Conservation (phyloP, 2,113 vertebrate species). For the Mustela lutreola region DNA sequence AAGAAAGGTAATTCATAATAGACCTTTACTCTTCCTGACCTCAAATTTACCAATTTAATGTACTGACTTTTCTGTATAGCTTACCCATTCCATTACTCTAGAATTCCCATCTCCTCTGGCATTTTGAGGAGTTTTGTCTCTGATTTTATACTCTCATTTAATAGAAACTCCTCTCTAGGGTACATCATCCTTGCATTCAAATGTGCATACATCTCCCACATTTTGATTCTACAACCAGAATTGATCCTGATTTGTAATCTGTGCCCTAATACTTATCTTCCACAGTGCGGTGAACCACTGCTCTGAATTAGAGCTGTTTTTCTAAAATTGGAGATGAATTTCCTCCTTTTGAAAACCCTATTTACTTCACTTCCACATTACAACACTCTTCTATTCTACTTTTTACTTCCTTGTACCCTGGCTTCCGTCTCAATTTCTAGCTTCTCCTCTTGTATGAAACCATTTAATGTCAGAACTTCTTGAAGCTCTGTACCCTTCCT, state of each 20-base stretch:
- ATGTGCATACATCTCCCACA: background rate
- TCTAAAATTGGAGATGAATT: background rate
- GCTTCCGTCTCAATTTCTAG: background rate
- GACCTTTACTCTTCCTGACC: background rate
- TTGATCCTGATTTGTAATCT: background rate
- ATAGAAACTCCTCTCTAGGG: background rate
- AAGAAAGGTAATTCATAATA: background rate
- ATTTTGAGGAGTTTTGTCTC: background rate
- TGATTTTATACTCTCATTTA: background rate
- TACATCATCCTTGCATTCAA: background rate
- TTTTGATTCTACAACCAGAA: background rate
- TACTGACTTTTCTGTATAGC: background rate
- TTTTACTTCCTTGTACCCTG: background rate
- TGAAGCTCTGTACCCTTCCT: background rate
- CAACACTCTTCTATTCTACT: background rate
- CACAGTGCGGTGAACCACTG: background rate
- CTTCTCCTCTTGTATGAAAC: background rate
- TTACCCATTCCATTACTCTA: background rate
- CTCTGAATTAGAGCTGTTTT: background rate
- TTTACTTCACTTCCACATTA: background rate
- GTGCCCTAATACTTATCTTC: background rate
- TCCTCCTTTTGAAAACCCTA: background rate
- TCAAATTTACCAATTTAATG: background rate
- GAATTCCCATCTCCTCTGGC: background rate
- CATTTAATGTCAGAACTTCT: background rate